phyloP scores from a whole-genome alignment of 1,140 invertebrate genomes.

The Amyelois transitella region DNA sequence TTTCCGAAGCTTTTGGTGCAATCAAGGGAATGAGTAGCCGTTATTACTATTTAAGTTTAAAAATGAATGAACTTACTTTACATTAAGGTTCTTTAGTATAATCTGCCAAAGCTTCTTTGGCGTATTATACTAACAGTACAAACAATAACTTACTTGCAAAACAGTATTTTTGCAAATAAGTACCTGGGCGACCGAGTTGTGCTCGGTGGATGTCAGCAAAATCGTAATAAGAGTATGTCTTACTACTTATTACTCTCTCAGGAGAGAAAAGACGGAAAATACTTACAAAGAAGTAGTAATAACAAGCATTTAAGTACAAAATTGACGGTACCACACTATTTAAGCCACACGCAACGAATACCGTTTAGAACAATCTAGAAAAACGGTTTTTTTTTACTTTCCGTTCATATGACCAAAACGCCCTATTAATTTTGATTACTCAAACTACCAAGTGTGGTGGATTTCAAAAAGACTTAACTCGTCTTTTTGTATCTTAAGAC shows the following conservation, averaged over 20 bases:
- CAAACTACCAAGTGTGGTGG: background rate
- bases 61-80: too few species aligned
- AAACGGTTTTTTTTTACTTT: background rate
- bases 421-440: background rate
- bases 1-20: too few species aligned
- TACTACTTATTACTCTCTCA: background rate
- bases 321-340: background rate
- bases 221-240: too few species aligned
- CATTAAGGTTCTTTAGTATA: too few species aligned
- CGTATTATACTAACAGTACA: too few species aligned
- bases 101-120: too few species aligned
- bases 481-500: background rate
- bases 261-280: background rate
- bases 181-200: too few species aligned
- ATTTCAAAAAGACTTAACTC: background rate
- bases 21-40: too few species aligned
- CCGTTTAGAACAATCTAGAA: background rate
- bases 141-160: too few species aligned
- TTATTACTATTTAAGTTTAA: too few species aligned
- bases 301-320: background rate
- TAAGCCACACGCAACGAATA: background rate
- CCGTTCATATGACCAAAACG: background rate
- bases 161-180: too few species aligned
- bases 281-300: background rate
- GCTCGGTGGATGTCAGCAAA: too few species aligned